Conservation (phyloP, 2,113 vertebrate species). For the Labrus mixtus region DNA sequence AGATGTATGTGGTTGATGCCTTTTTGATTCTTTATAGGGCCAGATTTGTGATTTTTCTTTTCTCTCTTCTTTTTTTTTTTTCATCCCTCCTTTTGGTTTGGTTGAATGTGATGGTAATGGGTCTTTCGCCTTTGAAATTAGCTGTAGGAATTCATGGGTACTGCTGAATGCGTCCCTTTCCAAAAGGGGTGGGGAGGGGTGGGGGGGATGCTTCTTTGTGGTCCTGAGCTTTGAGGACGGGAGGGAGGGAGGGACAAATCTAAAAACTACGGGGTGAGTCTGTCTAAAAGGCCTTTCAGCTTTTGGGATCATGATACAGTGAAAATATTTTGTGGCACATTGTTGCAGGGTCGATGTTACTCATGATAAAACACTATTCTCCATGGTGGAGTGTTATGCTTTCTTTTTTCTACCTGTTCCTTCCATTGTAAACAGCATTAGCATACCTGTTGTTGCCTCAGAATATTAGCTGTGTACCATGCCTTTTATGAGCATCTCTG, state of each 20-base stretch:
- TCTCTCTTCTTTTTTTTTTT: conserved; percentile 64
- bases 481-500: conserved; percentile 59
- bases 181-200: conserved; percentile 44
- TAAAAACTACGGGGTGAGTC: conserved; percentile 61
- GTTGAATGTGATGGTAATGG: conserved; percentile 57
- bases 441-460: conserved; percentile 55
- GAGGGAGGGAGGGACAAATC: neutral
- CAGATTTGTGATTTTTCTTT: conserved; percentile 78
- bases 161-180: conserved; percentile 85
- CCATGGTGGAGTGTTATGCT: conserved; percentile 55
- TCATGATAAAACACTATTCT: conserved; percentile 49
- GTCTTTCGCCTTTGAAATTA: conserved; percentile 87
- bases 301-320: conserved; percentile 57
- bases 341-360: conserved; percentile 50
- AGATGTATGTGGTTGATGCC: conserved; percentile 86
- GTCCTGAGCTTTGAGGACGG: conserved; percentile 83
- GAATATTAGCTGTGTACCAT: conserved; percentile 58
- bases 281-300: conserved; percentile 57
- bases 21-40: conserved; percentile 85
- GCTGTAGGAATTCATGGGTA: conserved; percentile 83
- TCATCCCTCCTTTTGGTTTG: conserved; percentile 65
- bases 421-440: conserved; percentile 62
- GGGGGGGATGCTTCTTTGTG: conserved; percentile 73
- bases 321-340: conserved; percentile 60
- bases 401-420: conserved; percentile 43